Evolutionary conservation across 1,140 invertebrate genomes (phyloP).

Genomic region (Sycophaga agraensis): DNA sequence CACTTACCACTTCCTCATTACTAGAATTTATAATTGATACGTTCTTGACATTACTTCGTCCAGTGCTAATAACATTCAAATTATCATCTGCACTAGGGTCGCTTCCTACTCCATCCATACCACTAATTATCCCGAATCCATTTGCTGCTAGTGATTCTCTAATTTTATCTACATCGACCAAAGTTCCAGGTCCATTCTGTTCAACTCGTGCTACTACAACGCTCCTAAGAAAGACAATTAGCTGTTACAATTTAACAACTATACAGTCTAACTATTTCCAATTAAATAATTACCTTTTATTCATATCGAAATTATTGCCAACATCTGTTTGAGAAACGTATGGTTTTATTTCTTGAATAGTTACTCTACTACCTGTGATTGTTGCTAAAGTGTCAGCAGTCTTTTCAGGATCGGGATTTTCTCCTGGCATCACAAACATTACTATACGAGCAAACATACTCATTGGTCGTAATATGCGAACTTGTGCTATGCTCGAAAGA

Average conservation of each 20-base stretch:
- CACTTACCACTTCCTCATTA: slow-evolving; percentile 49
- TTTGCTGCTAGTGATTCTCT: slow-evolving; percentile 66
- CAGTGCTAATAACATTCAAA: slow-evolving; percentile 2
- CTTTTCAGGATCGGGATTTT: slow-evolving; percentile 69
- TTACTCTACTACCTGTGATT: slow-evolving; percentile 75
- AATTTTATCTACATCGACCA: slow-evolving; percentile 55
- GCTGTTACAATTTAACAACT: slow-evolving; percentile 16
- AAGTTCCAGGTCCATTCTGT: slow-evolving; percentile 44
- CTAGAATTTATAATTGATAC: slow-evolving; percentile 24
- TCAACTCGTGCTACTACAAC: slow-evolving; percentile 68
- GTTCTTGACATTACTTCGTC: slow-evolving; percentile 40
- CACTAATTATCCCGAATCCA: slow-evolving; percentile 55
- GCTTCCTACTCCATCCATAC: slow-evolving; percentile 31
- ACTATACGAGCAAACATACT: slow-evolving; percentile 67
- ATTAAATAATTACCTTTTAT: slow-evolving; percentile 38
- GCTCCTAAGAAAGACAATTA: slow-evolving; percentile 61
- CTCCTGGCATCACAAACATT: slow-evolving; percentile 75
- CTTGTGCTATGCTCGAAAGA: slow-evolving; percentile 67
- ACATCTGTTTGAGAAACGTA: slow-evolving; percentile 57
- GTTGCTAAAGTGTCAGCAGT: slow-evolving; percentile 72
- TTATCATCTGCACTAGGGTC: slow-evolving; percentile 20
- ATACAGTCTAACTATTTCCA: too few relatives aligned
- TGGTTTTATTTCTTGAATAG: slow-evolving; percentile 72
- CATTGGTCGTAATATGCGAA: slow-evolving; percentile 69
- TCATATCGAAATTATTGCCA: slow-evolving; percentile 28